Evolutionary conservation across 2,113 vertebrate species (phyloP), one percentile per base, ranked within the genome.

Genomic region (Piliocolobus tephrosceles): DNA sequence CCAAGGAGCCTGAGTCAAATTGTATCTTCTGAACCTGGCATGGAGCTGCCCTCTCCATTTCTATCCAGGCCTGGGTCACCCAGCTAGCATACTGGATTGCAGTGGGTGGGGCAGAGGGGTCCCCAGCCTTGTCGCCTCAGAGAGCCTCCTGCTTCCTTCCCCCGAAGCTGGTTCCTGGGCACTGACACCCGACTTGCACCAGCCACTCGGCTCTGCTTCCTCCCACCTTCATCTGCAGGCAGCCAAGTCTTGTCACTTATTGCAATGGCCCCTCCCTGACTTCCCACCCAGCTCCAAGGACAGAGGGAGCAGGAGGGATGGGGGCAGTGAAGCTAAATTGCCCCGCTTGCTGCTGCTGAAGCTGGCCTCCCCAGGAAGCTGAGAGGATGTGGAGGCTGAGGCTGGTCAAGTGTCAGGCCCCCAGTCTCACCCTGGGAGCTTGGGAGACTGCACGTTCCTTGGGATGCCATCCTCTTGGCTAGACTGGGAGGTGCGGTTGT

Each of bases 1-100:
- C 43, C 9, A 8, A 20, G 76, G 43, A 47, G 7, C 27, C 23
- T 20, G 18, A 88, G 45, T 47, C 70, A 27, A 55, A 79, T 20
- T 45, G 0, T 5, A 8, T 47, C 38, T 55, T 11, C 32, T 0
- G 6, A 40, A 7, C 9, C 11, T 3, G 35, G 57, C 4, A 0
- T 8, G 5, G 35, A 22, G 0, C 5, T 18, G 38, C 17, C 0
- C 2, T 32, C 16, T 66, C 23, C 18, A 27, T 43, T 8, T 13
- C 20, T 20, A 8, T 27, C 25, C 4, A 23, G 40, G 47, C 52
- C 35, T 18, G 9, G 50, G 88, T 27, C 1, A 30, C 32, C 23
- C 55, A 30, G 61, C 12, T 27, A 64, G 27, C 61, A 64, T 2
- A 4, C 45, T 27, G 38, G n/a, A 4, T 30, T 14, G 38, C 0